Base-by-base conservation (phyloP, 1,140 invertebrate genomes). In the Rhyacophila brunnea region DNA sequence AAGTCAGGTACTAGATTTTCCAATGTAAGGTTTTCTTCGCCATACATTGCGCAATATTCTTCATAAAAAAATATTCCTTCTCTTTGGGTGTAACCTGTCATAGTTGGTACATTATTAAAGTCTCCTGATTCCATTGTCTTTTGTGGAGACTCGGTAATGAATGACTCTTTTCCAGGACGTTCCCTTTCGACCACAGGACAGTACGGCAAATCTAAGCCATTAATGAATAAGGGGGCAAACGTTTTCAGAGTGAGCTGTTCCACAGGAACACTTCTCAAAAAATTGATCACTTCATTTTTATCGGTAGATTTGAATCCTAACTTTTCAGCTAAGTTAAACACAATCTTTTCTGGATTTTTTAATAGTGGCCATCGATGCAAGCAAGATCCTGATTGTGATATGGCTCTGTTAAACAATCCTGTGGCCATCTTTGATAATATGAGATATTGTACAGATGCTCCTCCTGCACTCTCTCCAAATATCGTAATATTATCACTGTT, bases 311-410 rank as follows among this genome's bases (percentile, higher is more conserved):
- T 62, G 47, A 73, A 76, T 9, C 80, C 74, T 11, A 83, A 68
- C 20, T 58, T 7, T 58, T 73, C 71, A 0, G 68, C 76, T 0
- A 78, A 45, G 64, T 69, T 65, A n/a, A 77, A 70, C 14, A 73
- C 75, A 59, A 66, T 66, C 58, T 65, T 66, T 45, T 52, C 70
- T 2, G 70, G 59, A 3, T 71, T 71, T 63, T 71, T 55, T 0
- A 58, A 56, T 9, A 66, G 32, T 0, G 73, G 74, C 55, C 71
- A 74, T 5, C 60, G 66, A n/a, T 73, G 54, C n/a, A 69, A 65
- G 59, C 73, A 71, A 3, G 81, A 80, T 13, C 87, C 88, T 73
- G 85, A 86, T 72, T 85, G 81, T 11, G 81, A 71, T 34, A 81
- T 80, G 1, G 68, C 74, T 64, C 71, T 73, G 34, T 75, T 66